phyloP scores from a whole-genome alignment of 2,797 vertebrate genomes.

The Scolopax rusticola region DNA sequence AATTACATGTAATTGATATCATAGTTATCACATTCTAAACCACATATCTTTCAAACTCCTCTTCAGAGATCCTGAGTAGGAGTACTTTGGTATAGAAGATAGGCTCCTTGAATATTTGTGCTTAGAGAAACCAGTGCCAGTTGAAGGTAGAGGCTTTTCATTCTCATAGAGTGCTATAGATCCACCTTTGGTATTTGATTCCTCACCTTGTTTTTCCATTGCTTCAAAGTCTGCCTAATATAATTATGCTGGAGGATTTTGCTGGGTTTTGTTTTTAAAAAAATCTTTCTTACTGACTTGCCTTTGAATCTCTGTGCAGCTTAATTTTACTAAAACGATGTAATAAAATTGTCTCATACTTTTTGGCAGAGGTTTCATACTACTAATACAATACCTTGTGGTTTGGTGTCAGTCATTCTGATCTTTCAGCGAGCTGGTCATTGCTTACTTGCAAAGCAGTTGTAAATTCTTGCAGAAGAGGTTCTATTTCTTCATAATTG shows the following conservation, averaged over 20 bases:
- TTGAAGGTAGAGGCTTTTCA: background rate
- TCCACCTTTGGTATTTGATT: background rate
- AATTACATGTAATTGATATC: background rate
- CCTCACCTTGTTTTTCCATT: background rate
- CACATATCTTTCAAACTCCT: background rate
- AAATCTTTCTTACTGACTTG: background rate
- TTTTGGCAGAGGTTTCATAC: background rate
- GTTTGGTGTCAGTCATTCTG: background rate
- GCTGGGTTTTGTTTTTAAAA: background rate
- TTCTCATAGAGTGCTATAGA: background rate
- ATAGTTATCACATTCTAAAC: background rate
- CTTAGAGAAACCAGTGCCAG: background rate
- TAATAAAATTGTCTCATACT: background rate
- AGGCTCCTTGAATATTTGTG: background rate
- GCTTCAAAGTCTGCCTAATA: background rate
- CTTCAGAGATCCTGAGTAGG: background rate
- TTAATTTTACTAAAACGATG: background rate
- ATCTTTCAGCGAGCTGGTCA: background rate
- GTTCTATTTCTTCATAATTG: background rate
- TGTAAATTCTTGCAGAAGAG: background rate
- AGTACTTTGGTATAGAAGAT: background rate
- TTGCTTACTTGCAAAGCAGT: background rate
- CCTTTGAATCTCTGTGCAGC: background rate
- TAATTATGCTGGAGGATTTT: background rate
- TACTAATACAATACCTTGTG: background rate